These are phyloP conservation scores for Armadillidium nasatum DNA, from an alignment of 1,140 invertebrate species.

Conservation along the genomic window DNA sequence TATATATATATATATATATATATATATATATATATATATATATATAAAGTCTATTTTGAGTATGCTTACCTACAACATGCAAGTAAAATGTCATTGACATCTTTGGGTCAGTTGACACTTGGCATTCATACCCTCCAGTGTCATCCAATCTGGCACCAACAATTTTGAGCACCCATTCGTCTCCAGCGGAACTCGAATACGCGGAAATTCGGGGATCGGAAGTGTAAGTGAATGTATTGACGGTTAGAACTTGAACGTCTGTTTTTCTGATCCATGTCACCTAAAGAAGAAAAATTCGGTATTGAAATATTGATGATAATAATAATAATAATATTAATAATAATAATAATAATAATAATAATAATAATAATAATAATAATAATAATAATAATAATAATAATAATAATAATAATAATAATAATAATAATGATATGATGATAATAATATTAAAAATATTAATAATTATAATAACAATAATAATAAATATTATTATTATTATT, in stretches of 20 bases:
- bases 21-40: slow-evolving; percentile 1
- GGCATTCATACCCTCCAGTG: slow-evolving; percentile 72
- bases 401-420: no score
- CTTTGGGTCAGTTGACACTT: slow-evolving; percentile 50
- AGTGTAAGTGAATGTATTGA: slow-evolving; percentile 77
- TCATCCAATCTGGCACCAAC: slow-evolving; percentile 77
- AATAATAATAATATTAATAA: no score
- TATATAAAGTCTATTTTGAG: background rate
- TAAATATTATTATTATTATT: no score
- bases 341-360: no score
- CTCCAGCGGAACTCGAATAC: slow-evolving; percentile 72
- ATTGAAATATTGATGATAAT: no score
- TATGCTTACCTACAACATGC: slow-evolving; percentile 32
- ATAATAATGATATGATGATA: no score
- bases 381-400: no score
- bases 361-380: no score
- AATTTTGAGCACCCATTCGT: slow-evolving; percentile 85
- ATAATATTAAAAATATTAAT: no score
- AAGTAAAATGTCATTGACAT: slow-evolving; percentile 45
- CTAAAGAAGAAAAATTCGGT: slow-evolving; percentile 51
- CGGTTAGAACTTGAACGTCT: slow-evolving; percentile 82
- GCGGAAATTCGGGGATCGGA: slow-evolving; percentile 78
- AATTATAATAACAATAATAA: no score
- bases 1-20: slow-evolving; percentile 11
- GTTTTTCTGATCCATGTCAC: slow-evolving; percentile 87